Evolutionary conservation across 2,888 invertebrate genomes (phyloP).

Genomic region (Seira ritae): DNA sequence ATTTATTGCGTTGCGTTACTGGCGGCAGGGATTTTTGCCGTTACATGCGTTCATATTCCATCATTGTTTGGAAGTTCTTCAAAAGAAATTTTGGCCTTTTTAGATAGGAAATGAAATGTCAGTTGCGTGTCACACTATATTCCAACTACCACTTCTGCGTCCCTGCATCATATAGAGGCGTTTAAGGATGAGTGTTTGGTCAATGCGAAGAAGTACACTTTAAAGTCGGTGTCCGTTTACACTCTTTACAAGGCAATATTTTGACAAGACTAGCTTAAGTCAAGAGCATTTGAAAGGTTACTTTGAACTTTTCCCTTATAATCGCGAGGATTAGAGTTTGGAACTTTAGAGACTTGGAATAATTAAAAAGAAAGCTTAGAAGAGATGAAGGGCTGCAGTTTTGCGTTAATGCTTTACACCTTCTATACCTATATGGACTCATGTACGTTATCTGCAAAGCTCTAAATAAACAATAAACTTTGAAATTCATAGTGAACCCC

Average conservation of each 20-base stretch:
- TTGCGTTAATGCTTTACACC: too few relatives aligned
- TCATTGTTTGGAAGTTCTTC: neutral
- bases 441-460: too few relatives aligned
- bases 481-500: too few relatives aligned
- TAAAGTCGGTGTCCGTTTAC: neutral
- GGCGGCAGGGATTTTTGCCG: neutral
- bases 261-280: conserved; percentile 9
- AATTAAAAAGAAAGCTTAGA: neutral
- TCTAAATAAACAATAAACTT: too few relatives aligned
- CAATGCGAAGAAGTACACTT: neutral
- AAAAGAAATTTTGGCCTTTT: neutral
- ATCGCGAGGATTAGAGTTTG: too few relatives aligned
- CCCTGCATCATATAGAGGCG: neutral
- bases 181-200: neutral
- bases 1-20: neutral
- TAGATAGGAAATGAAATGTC: too few relatives aligned
- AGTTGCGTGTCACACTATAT: neutral
- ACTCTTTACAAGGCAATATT: conserved; percentile 11
- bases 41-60: neutral
- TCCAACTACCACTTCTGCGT: neutral
- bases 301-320: too few relatives aligned
- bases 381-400: too few relatives aligned
- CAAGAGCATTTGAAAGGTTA: neutral
- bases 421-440: too few relatives aligned
- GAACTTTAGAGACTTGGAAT: neutral